These are phyloP conservation scores for Narcine bancroftii DNA, from an alignment of 2,113 vertebrate species.

Conservation along the genomic window DNA sequence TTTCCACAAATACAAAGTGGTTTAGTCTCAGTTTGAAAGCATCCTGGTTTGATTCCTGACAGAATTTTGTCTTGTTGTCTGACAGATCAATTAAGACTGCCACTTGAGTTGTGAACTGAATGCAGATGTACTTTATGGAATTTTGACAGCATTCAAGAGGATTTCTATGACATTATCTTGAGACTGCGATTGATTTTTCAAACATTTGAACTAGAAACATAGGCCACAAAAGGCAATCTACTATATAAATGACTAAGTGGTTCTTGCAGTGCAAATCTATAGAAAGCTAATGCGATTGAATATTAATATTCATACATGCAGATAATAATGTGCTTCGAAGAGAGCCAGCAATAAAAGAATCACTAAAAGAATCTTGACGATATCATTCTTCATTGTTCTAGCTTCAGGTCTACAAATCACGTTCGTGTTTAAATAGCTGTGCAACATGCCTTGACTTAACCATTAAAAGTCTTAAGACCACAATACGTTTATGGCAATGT, in stretches of 20 bases:
- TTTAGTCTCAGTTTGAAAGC: neutral
- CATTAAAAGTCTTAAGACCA: neutral
- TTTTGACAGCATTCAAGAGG: neutral
- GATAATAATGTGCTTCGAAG: constrained; percentile 25
- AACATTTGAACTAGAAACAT: constrained; percentile 21
- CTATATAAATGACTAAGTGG: neutral
- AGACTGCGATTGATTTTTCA: constrained; percentile 26
- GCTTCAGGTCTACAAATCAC: neutral
- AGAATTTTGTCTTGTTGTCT: neutral
- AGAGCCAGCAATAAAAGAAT: constrained; percentile 9
- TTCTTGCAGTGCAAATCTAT: constrained; percentile 13
- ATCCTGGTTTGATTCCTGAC: too few species aligned
- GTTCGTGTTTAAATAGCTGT: neutral
- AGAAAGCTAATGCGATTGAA: constrained; percentile 26
- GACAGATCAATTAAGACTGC: neutral
- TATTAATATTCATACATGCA: constrained; percentile 30
- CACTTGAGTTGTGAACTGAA: neutral
- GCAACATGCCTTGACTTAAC: constrained; percentile 6
- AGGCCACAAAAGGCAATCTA: constrained; percentile 29
- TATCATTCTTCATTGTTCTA: neutral
- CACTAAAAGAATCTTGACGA: neutral
- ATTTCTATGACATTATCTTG: constrained; percentile 9
- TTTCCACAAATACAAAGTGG: constrained; percentile 15
- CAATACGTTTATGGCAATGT: neutral
- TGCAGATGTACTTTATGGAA: neutral